Evolutionary conservation across 2,888 invertebrate species (phyloP).

Genomic region (Eucera pruinosa): DNA sequence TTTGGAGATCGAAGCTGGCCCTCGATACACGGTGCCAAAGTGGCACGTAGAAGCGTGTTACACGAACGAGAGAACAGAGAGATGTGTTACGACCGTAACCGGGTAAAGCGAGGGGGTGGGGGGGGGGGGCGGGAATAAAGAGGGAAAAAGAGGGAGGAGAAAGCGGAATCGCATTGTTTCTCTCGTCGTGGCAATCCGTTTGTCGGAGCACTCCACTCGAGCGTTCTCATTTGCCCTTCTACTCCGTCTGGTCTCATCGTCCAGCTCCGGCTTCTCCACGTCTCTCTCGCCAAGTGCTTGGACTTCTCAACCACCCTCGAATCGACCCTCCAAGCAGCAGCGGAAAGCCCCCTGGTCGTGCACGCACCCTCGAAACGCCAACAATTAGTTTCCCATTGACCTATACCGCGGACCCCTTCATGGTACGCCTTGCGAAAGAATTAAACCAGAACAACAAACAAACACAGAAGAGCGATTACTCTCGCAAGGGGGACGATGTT

Average conservation of each 20-base stretch:
- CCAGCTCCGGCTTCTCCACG: constrained; percentile 66
- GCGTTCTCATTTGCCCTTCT: constrained; percentile 77
- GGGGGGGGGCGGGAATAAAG: too few relatives aligned
- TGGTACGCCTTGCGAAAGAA: constrained; percentile 61
- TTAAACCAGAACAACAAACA: constrained; percentile 72
- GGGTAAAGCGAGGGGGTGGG: constrained; percentile 17
- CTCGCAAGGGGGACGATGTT: constrained; percentile 16
- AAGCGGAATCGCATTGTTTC: constrained; percentile 78
- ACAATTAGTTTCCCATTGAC: constrained; percentile 82
- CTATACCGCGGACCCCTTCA: constrained; percentile 71
- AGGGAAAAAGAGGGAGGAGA: constrained; percentile 14
- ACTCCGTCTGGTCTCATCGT: constrained; percentile 67
- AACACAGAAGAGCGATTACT: constrained; percentile 67
- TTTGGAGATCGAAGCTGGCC: background rate
- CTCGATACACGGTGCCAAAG: background rate
- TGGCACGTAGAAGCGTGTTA: constrained; percentile 15
- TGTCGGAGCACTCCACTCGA: constrained; percentile 81
- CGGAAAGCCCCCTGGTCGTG: constrained; percentile 54
- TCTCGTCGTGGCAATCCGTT: constrained; percentile 81
- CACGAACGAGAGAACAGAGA: constrained; percentile 15
- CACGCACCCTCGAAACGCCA: constrained; percentile 71
- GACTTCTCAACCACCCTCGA: constrained; percentile 79
- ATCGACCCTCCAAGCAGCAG: constrained; percentile 64
- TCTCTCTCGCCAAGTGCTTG: constrained; percentile 75
- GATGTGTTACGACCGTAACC: constrained; percentile 27